Evolutionary conservation across 2,113 vertebrate species (phyloP).

Genomic region (Gobio gobio): DNA sequence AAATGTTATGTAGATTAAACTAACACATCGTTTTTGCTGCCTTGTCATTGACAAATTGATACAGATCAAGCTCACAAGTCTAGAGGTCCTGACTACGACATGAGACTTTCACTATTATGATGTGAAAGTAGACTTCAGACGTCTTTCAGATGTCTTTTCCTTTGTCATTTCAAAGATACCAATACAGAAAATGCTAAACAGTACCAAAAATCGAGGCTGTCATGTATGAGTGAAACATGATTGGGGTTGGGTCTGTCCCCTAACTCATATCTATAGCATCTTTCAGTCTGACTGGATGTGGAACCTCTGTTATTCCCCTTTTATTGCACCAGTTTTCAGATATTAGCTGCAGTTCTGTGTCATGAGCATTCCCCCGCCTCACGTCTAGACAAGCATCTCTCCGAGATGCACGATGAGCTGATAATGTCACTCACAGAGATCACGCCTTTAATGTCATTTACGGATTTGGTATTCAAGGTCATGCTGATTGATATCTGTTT

Average conservation of each 20-base stretch:
- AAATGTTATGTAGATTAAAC: not conserved
- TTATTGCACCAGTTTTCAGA: not conserved
- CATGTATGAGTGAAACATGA: not conserved
- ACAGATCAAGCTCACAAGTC: not conserved
- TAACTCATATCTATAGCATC: not conserved
- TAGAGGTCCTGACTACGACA: not conserved
- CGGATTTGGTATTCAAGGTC: not conserved
- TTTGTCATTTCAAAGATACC: not conserved
- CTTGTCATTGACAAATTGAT: not conserved
- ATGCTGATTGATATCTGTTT: slow-evolving; percentile 8
- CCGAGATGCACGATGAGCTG: slow-evolving; percentile 2
- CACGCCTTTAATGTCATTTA: slow-evolving; percentile 11
- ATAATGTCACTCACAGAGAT: not conserved
- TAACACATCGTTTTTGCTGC: not conserved
- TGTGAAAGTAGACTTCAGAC: slow-evolving; percentile 54
- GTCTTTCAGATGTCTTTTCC: not conserved
- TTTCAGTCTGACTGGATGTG: slow-evolving; percentile 46
- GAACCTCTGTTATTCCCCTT: not conserved
- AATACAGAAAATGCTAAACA: not conserved
- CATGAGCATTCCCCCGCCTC: slow-evolving; percentile 22
- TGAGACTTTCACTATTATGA: slow-evolving; percentile 34
- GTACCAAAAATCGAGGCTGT: not conserved
- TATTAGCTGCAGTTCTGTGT: slow-evolving; percentile 19
- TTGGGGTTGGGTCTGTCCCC: not conserved
- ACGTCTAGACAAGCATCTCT: slow-evolving; percentile 27